phyloP scores from a whole-genome alignment of 2,888 invertebrate species.

The Chirona hameri region DNA sequence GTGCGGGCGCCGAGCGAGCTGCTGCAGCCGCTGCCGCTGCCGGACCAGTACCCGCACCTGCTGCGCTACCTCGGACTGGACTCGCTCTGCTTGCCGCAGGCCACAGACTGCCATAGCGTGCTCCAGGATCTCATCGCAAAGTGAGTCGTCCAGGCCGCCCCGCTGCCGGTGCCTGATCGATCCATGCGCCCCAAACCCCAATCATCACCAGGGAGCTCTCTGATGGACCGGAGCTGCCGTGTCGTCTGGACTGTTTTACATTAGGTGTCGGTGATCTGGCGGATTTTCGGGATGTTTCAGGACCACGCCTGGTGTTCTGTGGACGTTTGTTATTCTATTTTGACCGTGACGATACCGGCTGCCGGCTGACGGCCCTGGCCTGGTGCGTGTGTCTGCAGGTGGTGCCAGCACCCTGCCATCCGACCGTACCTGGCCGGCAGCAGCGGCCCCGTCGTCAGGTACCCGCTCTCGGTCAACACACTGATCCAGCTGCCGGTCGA shows the following conservation, averaged over 20 bases:
- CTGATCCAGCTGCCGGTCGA: slow-evolving; percentile 81
- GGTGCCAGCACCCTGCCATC: slow-evolving; percentile 44
- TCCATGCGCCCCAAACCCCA: too few species aligned
- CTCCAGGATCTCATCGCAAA: slow-evolving; percentile 1
- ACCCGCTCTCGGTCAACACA: slow-evolving; percentile 49
- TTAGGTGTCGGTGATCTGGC: too few species aligned
- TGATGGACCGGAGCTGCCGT: too few species aligned
- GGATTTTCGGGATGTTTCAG: too few species aligned
- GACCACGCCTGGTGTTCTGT: too few species aligned
- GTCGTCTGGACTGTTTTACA: too few species aligned
- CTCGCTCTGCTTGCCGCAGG: slow-evolving; percentile 26
- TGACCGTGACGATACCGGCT: neutral
- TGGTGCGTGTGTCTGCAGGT: slow-evolving; percentile 41
- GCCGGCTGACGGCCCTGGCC: neutral
- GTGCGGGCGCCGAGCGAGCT: slow-evolving; percentile 74
- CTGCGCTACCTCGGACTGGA: slow-evolving; percentile 77
- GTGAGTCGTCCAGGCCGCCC: neutral
- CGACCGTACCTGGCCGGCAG: slow-evolving; percentile 35
- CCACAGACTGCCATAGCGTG: slow-evolving; percentile 11
- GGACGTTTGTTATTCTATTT: too few species aligned
- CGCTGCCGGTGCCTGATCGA: too few species aligned
- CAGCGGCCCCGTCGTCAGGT: slow-evolving; percentile 38
- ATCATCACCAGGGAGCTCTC: too few species aligned
- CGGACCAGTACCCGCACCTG: slow-evolving; percentile 64
- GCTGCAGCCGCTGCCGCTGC: slow-evolving; percentile 42